Evolutionary conservation across 2,113 vertebrate genomes (phyloP), one percentile per base, ranked within the genome.

Genomic region (Columbina picui): DNA sequence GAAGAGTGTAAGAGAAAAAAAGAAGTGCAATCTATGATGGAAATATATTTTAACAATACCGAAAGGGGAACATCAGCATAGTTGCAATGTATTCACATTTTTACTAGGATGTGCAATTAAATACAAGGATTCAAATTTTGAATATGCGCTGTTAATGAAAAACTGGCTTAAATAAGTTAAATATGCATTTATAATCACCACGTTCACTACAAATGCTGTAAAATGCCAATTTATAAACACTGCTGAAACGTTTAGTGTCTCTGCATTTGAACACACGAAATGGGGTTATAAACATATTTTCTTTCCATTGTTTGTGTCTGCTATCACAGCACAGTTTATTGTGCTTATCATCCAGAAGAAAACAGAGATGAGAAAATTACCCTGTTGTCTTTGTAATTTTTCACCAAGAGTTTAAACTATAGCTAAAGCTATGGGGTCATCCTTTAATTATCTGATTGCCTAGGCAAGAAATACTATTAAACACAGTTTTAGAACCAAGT

Each of bases 91-190:
- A 0, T 77, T 88, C 26, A 52, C 1, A 3, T 47, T 87, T 84
- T 84, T n/a, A 6, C 4, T 76, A n/a, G 19, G 32, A 47, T 76
- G 10, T 55, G 34, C 43, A 60, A n/a, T 87, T 41, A 84, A 87
- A 47, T 50, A 13, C 16, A 71, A 57, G 2, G 9, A 69, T 89
- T 86, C 27, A 63, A 2, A 1, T 67, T 81, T 79, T 68, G 3
- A 47, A 39, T 59, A 17, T 6, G 9, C 14, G 3, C 34, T 41
- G 14, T 30, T 85, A 79, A 39, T 39, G 45, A 76, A 2, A 12
- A 23, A 45, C 22, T 45, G 29, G 9, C 83, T 95, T 80, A 88
- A 88, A 73, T 83, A 59, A 78, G 7, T 9, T 78, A 81, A 84
- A 81, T 39, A 27, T 9, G 8, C n/a, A 34, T 84, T 90, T 92